phyloP scores from a whole-genome alignment of 2,888 invertebrate species.

The Cheilosia pagana region DNA sequence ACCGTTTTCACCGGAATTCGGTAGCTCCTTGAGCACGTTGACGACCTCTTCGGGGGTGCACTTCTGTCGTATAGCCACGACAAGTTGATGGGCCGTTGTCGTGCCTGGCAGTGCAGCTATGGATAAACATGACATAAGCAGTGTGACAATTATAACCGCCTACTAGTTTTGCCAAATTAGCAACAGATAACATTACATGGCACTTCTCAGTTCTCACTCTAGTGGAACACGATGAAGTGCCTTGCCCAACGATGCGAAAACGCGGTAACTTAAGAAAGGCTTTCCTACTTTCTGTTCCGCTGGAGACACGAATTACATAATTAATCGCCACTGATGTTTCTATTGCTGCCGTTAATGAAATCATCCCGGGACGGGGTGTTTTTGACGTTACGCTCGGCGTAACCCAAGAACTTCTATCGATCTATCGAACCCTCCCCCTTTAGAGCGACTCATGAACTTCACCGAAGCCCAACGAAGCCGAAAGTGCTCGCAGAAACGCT shows the following conservation, averaged over 20 bases:
- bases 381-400: slow-evolving; percentile 1
- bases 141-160: slow-evolving; percentile 34
- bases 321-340: not conserved
- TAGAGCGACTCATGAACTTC: slow-evolving; percentile 77
- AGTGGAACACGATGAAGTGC: slow-evolving; percentile 43
- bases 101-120: slow-evolving; percentile 91
- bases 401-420: not conserved
- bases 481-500: slow-evolving; percentile 39
- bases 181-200: slow-evolving; percentile 26
- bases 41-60: slow-evolving; percentile 95
- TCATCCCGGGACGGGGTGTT: not conserved
- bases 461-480: slow-evolving; percentile 78
- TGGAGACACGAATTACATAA: slow-evolving; percentile 25
- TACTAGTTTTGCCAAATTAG: slow-evolving; percentile 35
- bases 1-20: slow-evolving; percentile 88
- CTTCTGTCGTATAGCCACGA: slow-evolving; percentile 93
- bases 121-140: slow-evolving; percentile 41
- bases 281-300: slow-evolving; percentile 50
- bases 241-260: slow-evolving; percentile 40
- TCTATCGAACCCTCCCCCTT: not conserved
- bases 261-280: slow-evolving; percentile 33
- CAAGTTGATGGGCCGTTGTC: slow-evolving; percentile 92
- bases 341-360: slow-evolving; percentile 8
- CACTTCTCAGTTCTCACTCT: slow-evolving; percentile 53
- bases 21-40: slow-evolving; percentile 93